Conservation (phyloP, 1,140 invertebrate genomes). For the Protaetia brevitarsis region DNA sequence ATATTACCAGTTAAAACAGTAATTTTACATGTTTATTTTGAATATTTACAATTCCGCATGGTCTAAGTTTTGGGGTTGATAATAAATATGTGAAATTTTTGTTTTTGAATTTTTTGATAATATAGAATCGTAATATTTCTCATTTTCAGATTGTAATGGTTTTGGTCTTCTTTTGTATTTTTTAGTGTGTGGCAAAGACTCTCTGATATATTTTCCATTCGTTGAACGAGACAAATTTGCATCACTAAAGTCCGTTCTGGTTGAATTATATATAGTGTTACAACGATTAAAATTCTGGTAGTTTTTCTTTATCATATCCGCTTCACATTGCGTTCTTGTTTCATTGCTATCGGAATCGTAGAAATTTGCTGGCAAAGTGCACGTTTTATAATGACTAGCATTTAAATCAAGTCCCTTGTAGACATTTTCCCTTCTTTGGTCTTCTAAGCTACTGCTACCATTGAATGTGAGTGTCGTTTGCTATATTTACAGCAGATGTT, state of each 20-base stretch:
- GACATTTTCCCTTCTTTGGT: conserved; percentile 38
- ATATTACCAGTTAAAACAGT: not conserved
- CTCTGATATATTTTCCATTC: conserved; percentile 28
- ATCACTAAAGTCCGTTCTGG: not conserved
- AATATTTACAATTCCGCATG: conserved; percentile 47
- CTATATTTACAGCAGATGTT: conserved; percentile 48
- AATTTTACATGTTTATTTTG: not conserved
- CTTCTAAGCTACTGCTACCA: conserved; percentile 47
- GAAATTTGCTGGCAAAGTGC: conserved; percentile 32
- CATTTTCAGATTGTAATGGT: conserved; percentile 43
- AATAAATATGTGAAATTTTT: conserved; percentile 34
- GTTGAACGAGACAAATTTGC: conserved; percentile 22
- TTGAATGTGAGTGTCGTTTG: conserved; percentile 47
- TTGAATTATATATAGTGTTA: conserved; percentile 39
- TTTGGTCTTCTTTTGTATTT: conserved; percentile 39
- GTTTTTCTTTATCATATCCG: conserved; percentile 28
- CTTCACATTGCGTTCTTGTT: conserved; percentile 27
- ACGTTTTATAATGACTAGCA: conserved; percentile 29
- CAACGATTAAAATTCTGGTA: conserved; percentile 25
- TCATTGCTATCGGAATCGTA: conserved; percentile 36
- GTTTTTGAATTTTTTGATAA: conserved; percentile 40
- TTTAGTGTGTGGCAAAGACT: conserved; percentile 27
- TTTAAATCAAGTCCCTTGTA: conserved; percentile 38
- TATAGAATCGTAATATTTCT: conserved; percentile 46
- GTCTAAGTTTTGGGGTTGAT: conserved; percentile 44